Evolutionary conservation across 2,888 invertebrate genomes (phyloP), one percentile per base, ranked within the genome.

Genomic region (Agrotis clavis): DNA sequence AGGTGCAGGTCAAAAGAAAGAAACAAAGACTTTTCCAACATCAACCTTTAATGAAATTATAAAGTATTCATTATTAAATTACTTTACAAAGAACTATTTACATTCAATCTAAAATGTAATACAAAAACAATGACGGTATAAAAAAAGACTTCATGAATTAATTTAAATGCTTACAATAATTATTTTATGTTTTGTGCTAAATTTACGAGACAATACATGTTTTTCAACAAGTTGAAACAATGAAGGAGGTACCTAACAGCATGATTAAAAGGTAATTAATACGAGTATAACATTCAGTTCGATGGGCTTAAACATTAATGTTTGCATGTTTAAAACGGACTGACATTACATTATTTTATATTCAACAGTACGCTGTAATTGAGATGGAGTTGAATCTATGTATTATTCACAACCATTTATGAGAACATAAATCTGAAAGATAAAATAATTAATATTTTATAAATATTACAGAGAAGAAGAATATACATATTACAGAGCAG

Each of bases 21-120:
- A 81, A 75, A 71, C 79, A 21, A 63, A 53, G 64, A 47, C 66
- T 69, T 79, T 88, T 88, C 85, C 88, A 93, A 93, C 93, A 93
- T 92, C 93, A 93, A 93, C 91, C 88, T 93, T 93, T 93, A 92
- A 90, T 92, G 86, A 92, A 92, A 92, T 88, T 81, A 90, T 89
- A 76, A 76, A 73, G 35, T 72, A 73, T 90, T 89, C 89, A 90
- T 86, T 88, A 91, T 89, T 87, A 85, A 89, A 87, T 88, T 84
- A 87, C 80, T 85, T 90, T 90, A 91, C 89, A 92, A 87, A 89
- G 80, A 78, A 77, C 79, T 89, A 85, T 85, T 75, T 91, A 91
- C 86, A 86, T 30, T 65, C 16, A 75, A 68, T 83, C 70, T 21
- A 18, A 67, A 76, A 71, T 79, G 70, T 77, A 57, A 53, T 67